Evolutionary conservation across 2,113 vertebrate species (phyloP).

Genomic region (Cnemophilus loriae): DNA sequence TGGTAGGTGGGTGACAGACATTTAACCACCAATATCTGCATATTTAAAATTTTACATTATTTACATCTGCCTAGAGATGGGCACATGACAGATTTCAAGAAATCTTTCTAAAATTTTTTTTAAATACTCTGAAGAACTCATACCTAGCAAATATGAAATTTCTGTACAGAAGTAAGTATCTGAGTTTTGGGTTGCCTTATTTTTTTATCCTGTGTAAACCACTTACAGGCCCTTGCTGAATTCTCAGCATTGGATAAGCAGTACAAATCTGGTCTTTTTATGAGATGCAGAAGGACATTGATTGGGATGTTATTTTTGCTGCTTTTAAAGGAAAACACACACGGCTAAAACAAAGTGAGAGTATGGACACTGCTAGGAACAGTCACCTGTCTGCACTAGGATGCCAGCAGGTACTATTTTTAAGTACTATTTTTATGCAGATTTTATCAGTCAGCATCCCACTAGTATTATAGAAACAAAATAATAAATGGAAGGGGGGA

Average conservation of each 20-base stretch:
- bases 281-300: neutral
- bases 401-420: neutral
- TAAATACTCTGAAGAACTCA: neutral
- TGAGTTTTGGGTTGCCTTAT: neutral
- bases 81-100: neutral
- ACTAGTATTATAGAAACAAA: neutral
- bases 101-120: neutral
- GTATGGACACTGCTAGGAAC: neutral
- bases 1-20: constrained; percentile 14
- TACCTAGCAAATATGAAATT: neutral
- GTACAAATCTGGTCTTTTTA: neutral
- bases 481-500: neutral
- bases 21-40: neutral
- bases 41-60: neutral
- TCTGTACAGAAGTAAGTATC: neutral
- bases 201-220: neutral
- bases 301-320: neutral
- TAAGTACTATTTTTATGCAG: neutral
- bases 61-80: neutral
- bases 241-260: neutral
- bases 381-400: neutral
- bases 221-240: neutral
- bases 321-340: neutral
- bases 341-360: neutral
- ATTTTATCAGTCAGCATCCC: neutral